Base-by-base conservation (phyloP, 2,888 invertebrate species). In the Rotaria macrura region DNA sequence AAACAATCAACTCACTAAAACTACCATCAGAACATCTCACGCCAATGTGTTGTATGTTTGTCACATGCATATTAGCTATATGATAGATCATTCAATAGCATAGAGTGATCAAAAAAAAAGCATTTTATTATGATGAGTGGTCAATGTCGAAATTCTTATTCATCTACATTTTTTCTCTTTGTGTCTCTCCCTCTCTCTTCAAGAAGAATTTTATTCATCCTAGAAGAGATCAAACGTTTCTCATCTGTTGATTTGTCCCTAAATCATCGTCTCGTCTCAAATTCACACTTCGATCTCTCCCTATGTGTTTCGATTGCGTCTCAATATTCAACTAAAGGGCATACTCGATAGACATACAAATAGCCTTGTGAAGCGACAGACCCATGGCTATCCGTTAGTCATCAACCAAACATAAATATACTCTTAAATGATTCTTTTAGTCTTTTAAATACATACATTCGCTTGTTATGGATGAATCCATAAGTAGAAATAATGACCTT, bases 31-130 rank as follows among this genome's bases (percentile, higher is more conserved):
- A 29, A 29, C 55, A 29, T 29, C 55, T 57, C 55, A 57, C 55
- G 55, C 55, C 55, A 57, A 57, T 57, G 55, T 57, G 55, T 57
- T 57, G 55, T 57, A 57, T 57, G 55, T 57, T 57, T 57, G 55
- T 57, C 55, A 57, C 55, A 57, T 57, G 55, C n/a, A 57, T 57
- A 57, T 57, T 29, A 57, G 5, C 12, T 12, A n/a, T 57, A 57
- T 29, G 55, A 57, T 57, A 57, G n/a, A 57, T 57, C 55, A 57
- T 29, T 57, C n/a, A 57, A n/a, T 57, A 29, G 29, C 29, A 29
- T 57, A 57, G n/a, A 29, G 29, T 29, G 55, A 55, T n/a, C 25
- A 25, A 57, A 29, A 57, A 57, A 57, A 57, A 57, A 57, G 5
- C n/a, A 29, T 57, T 57, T 57, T 57, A 57, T 57, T n/a, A 57